Conservation (phyloP, 2,113 vertebrate species). For the Mobula birostris region DNA sequence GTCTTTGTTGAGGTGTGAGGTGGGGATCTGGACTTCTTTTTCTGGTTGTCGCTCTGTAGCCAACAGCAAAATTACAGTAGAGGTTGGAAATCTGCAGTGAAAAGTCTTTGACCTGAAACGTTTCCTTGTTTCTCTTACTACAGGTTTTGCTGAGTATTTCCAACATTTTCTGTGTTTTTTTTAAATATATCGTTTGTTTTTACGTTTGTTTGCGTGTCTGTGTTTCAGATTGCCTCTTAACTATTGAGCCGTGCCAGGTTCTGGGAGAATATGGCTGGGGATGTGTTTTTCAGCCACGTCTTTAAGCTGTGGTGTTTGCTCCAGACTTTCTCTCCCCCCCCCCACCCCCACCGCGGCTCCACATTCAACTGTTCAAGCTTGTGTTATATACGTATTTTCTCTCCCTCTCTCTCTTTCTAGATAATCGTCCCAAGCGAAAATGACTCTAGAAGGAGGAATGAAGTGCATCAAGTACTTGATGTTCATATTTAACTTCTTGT, state of each 20-base stretch:
- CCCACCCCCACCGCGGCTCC: no score
- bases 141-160: no score
- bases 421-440: constrained; percentile 40
- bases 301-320: not conserved
- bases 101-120: no score
- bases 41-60: not conserved
- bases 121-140: no score
- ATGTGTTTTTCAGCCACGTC: not conserved
- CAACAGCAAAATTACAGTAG: no score
- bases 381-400: not conserved
- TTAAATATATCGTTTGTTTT: no score
- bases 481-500: constrained; percentile 74
- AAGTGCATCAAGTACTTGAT: constrained; percentile 72
- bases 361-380: no score
- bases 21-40: not conserved
- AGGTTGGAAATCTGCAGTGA: no score
- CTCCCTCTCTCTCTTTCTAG: not conserved
- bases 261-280: not conserved
- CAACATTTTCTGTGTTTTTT: no score
- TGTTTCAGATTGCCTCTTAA: not conserved
- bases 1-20: not conserved
- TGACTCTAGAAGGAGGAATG: constrained; percentile 73
- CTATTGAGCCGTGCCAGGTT: not conserved
- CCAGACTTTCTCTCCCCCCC: no score
- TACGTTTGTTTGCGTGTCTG: not conserved